Evolutionary conservation across 2,113 vertebrate species (phyloP).

Genomic region (Thymallus thymallus): DNA sequence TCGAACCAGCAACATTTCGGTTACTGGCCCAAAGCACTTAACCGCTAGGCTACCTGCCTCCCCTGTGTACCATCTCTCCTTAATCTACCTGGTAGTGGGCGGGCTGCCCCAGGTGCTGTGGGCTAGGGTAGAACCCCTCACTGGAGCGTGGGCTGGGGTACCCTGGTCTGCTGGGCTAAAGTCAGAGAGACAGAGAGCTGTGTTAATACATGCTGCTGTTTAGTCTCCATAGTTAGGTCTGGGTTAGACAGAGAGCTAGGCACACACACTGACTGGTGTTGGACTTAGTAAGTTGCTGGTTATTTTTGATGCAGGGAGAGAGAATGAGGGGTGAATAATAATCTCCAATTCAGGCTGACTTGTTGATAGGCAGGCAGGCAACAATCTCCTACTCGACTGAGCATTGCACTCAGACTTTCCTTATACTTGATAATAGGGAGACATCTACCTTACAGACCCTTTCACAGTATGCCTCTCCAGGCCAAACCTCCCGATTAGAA

Average conservation of each 20-base stretch:
- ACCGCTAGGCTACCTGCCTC: too few species aligned
- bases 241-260: conserved; percentile 1
- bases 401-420: background rate
- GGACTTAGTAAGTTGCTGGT: background rate
- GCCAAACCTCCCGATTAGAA: conserved; percentile 66
- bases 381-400: background rate
- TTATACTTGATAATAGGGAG: conserved; percentile 8
- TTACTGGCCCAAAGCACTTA: too few species aligned
- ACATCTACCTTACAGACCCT: conserved; percentile 74
- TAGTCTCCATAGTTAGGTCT: background rate
- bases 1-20: too few species aligned
- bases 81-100: conserved; percentile 91
- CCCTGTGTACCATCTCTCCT: too few species aligned
- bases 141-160: conserved; percentile 97
- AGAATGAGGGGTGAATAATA: background rate
- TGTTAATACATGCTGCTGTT: background rate
- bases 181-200: conserved; percentile 6
- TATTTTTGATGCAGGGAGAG: background rate
- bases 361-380: conserved; percentile 1
- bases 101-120: conserved; percentile 83
- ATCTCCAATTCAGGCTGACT: background rate
- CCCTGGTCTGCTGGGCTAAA: conserved; percentile 92
- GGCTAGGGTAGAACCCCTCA: conserved; percentile 93
- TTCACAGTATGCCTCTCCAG: conserved; percentile 72
- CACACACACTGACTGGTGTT: conserved; percentile 11